A percentile compares a stretch with the other conserved stretches of the same genome.
Evolutionary conservation across 2,113 vertebrate genomes (phyloP).

Genomic region (Thryonomys swinderianus): DNA sequence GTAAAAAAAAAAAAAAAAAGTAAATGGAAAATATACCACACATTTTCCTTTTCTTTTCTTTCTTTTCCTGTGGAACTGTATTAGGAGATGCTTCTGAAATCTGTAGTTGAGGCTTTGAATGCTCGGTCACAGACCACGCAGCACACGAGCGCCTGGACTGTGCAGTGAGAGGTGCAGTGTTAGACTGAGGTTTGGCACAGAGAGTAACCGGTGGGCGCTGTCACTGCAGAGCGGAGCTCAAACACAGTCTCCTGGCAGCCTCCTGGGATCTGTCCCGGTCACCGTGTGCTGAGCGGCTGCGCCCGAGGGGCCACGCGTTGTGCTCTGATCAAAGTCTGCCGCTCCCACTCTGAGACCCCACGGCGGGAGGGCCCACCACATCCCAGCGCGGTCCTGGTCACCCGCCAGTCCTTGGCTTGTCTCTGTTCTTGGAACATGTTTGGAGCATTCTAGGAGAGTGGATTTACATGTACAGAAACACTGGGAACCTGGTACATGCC

Average conservation of each 20-base stretch:
- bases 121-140: rapidly evolving
- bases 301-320: rapidly evolving
- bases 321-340: not conserved
- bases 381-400: too few species aligned
- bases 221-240: not conserved
- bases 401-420: not conserved
- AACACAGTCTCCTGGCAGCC: too few species aligned
- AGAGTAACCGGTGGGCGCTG: rapidly evolving
- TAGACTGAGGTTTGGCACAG: too few species aligned
- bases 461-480: not conserved
- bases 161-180: rapidly evolving
- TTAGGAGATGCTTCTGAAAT: not conserved
- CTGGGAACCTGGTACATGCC: rapidly evolving
- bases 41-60: too few species aligned
- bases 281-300: rapidly evolving
- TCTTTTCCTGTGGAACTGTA: not conserved
- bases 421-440: not conserved
- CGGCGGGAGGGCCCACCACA: rapidly evolving
- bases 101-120: too few species aligned
- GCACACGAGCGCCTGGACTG: rapidly evolving
- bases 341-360: not conserved
- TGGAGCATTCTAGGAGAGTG: not conserved
- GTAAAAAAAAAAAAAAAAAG: constrained; percentile 1
- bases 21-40: not conserved
- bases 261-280: rapidly evolving